Evolutionary conservation across 2,888 invertebrate genomes (phyloP), one percentile per base, ranked within the genome.

Genomic region (Scaptomyza polygonia): DNA sequence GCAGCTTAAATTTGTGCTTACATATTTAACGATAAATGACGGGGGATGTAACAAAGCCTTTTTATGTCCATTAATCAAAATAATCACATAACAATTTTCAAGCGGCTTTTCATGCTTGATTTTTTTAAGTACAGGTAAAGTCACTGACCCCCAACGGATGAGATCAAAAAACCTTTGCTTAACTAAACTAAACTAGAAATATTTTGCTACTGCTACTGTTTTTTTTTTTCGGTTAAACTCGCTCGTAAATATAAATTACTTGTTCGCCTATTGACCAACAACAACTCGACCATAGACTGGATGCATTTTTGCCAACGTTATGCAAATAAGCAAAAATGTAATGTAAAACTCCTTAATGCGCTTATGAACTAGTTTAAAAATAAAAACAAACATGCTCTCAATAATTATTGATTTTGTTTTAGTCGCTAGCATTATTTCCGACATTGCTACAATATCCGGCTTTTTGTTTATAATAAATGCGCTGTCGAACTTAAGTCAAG

Each of bases 381-480:
- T 51, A 48, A 18, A 47, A 32, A n/a, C 51, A 48, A 18, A 47
- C 18, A n/a, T 29, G 1, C 9, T 32, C 34, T 14, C 32, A 49
- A 49, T 25, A 34, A 34, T 14, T 16, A 29, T 55, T 18, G 40
- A 14, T 30, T 57, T 49, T 43, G 25, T 39, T 36, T 7, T 14
- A n/a, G n/a, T n/a, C n/a, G n/a, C n/a, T n/a, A 66, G 56, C 42
- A 43, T 39, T 45, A 43, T 70, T 74, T 68, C 61, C 64, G 67
- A 57, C 48, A 29, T 63, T 64, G 65, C 47, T 51, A 43, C 58
- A 62, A 86, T 73, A 86, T 81, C 81, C 87, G 81, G 65, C 65
- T 80, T 72, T 72, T 66, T 43, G 66, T 65, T 14, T 14, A 9
- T 12, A 16, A 47, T 12, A 51, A 29, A 14, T 45, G 48, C 11